These are phyloP conservation scores for Xestoiulus laeticollis DNA, from an alignment of 2,888 invertebrate species.

Conservation along the genomic window DNA sequence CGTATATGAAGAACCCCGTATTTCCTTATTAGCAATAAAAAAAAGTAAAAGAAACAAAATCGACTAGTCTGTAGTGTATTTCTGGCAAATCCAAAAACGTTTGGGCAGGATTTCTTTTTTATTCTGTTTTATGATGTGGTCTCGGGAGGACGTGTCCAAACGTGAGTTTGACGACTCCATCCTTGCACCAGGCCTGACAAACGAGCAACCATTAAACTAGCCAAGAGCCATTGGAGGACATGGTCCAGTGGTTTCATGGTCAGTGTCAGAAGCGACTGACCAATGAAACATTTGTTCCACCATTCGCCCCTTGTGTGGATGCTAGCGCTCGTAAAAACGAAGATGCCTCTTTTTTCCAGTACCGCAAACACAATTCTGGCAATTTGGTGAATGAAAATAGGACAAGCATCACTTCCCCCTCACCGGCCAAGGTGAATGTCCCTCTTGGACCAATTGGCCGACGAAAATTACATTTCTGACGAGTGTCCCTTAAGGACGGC, in stretches of 20 bases:
- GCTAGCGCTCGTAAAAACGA: slow-evolving; percentile 2
- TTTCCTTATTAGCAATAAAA: neutral
- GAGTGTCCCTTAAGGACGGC: slow-evolving; percentile 15
- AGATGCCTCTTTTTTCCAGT: slow-evolving; percentile 10
- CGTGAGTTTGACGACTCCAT: slow-evolving; percentile 34
- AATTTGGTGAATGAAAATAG: slow-evolving; percentile 29
- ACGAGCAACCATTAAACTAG: neutral
- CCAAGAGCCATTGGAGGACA: slow-evolving; percentile 22
- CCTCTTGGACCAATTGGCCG: neutral
- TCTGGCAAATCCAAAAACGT: neutral
- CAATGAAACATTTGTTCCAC: slow-evolving; percentile 34
- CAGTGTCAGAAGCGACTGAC: slow-evolving; percentile 37
- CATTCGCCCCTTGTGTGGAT: slow-evolving; percentile 15
- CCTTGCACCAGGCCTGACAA: slow-evolving; percentile 25
- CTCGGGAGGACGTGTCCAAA: slow-evolving; percentile 8
- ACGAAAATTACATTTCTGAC: slow-evolving; percentile 25
- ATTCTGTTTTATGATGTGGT: neutral
- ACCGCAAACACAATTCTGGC: slow-evolving; percentile 18
- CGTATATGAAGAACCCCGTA: too few relatives aligned
- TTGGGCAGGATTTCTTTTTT: neutral
- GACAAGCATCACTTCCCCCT: slow-evolving; percentile 33
- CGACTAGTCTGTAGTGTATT: neutral
- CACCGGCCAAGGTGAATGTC: neutral
- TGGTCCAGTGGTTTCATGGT: slow-evolving; percentile 16
- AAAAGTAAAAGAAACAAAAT: neutral